These are phyloP conservation scores for Halcyon leucocephala DNA, from an alignment of 2,797 vertebrate species.

Conservation along the genomic window DNA sequence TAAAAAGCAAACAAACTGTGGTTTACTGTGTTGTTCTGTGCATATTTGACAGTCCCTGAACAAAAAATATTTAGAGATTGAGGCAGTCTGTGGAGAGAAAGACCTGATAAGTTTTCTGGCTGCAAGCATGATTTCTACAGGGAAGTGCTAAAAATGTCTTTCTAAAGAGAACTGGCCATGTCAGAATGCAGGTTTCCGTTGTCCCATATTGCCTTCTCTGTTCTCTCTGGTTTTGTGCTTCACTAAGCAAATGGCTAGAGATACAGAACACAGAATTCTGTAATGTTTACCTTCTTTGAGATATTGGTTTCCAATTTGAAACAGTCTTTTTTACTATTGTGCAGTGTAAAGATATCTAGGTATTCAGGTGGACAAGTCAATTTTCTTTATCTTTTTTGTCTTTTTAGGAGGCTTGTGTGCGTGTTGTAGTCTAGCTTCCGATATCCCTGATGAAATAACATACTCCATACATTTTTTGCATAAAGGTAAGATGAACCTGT, in stretches of 20 bases:
- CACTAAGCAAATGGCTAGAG: neutral
- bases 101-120: neutral
- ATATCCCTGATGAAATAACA: slow-evolving; percentile 76
- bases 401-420: slow-evolving; percentile 90
- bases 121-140: neutral
- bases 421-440: slow-evolving; percentile 83
- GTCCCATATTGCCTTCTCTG: neutral
- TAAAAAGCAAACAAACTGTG: neutral
- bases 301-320: neutral
- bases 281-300: neutral
- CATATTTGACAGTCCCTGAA: neutral
- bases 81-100: neutral
- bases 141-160: neutral
- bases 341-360: neutral
- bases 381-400: neutral
- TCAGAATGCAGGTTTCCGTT: neutral
- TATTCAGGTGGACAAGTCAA: neutral
- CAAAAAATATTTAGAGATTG: neutral
- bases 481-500: slow-evolving; percentile 82
- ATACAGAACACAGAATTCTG: neutral
- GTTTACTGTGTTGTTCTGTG: neutral
- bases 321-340: neutral
- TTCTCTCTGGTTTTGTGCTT: neutral
- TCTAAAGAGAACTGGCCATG: neutral
- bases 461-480: slow-evolving; percentile 91